phyloP scores from a whole-genome alignment of 2,113 vertebrate genomes.

The Haemorhous mexicanus region DNA sequence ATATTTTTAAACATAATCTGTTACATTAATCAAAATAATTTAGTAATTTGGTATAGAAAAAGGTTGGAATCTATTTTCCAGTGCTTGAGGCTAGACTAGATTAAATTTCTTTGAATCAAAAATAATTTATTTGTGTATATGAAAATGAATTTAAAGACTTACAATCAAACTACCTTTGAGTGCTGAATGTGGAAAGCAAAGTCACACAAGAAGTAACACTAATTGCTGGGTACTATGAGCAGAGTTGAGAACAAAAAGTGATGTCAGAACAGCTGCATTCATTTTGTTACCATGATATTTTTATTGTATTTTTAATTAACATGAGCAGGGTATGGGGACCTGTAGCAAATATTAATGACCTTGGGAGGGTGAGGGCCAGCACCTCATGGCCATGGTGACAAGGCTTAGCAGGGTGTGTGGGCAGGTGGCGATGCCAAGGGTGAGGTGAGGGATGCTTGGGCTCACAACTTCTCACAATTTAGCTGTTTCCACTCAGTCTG shows the following conservation, averaged over 20 bases:
- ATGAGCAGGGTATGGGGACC: not conserved
- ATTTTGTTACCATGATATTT: not conserved
- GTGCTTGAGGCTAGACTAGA: not conserved
- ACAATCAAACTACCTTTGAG: not conserved
- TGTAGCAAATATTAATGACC: not conserved
- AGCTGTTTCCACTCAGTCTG: not conserved
- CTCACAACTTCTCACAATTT: not conserved
- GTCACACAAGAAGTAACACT: not conserved
- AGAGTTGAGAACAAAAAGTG: not conserved
- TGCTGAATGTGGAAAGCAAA: not conserved
- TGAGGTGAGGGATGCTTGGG: not conserved
- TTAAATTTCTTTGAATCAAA: not conserved
- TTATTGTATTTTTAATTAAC: not conserved
- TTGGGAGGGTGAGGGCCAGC: accelerated
- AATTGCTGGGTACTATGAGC: not conserved
- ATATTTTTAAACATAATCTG: not conserved
- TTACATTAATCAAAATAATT: not conserved
- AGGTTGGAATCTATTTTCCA: not conserved
- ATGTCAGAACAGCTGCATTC: not conserved
- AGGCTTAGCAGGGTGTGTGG: not conserved
- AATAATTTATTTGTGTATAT: not conserved
- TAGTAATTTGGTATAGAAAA: not conserved
- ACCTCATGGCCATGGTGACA: not conserved
- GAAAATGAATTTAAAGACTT: not conserved
- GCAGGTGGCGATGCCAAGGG: not conserved